phyloP scores from a whole-genome alignment of 2,113 vertebrate species.

The Psittacara wagleri region DNA sequence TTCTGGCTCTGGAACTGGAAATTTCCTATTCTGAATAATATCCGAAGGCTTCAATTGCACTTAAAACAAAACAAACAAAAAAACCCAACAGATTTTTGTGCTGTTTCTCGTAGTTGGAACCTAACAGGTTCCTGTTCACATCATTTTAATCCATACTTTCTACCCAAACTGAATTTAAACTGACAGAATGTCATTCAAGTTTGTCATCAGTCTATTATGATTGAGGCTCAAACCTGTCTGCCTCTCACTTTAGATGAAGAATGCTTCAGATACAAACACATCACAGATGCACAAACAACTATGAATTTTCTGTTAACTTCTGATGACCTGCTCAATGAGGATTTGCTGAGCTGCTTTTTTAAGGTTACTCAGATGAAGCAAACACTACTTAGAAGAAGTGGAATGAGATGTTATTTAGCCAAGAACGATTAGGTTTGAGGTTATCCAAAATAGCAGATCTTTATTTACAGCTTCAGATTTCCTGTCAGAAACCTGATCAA shows the following conservation, averaged over 20 bases:
- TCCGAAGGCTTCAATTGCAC: neutral
- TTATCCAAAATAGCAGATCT: neutral
- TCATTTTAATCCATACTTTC: neutral
- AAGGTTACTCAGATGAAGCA: neutral
- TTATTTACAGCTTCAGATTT: neutral
- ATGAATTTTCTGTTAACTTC: neutral
- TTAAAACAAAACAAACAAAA: neutral
- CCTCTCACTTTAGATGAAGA: neutral
- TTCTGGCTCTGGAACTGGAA: neutral
- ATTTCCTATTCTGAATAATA: neutral
- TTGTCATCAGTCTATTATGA: neutral
- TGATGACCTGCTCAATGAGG: neutral
- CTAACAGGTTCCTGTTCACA: neutral
- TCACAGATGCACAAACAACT: neutral
- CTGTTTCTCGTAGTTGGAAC: neutral
- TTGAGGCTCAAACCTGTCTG: neutral
- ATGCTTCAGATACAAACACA: neutral
- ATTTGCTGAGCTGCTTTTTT: neutral
- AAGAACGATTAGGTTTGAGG: neutral
- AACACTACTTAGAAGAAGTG: neutral
- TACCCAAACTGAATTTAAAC: neutral
- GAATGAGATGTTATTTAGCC: neutral
- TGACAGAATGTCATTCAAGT: neutral
- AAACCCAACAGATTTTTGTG: neutral
- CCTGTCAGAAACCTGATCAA: neutral